Evolutionary conservation across 2,797 vertebrate genomes (phyloP).

Genomic region (Discoglossus pictus): DNA sequence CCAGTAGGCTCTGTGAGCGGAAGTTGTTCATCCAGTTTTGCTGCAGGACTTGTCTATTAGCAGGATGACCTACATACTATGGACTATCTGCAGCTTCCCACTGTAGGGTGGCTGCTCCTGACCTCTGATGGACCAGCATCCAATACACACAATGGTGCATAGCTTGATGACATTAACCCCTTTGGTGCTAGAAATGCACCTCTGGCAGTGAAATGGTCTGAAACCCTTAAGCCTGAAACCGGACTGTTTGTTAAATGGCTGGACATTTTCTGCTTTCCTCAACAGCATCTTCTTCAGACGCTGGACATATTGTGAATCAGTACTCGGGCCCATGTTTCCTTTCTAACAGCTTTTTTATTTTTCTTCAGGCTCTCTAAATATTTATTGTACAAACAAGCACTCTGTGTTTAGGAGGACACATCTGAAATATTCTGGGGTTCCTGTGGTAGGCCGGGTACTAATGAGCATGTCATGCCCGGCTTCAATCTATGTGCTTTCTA

Average conservation of each 20-base stretch:
- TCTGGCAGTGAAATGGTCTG: constrained; percentile 8
- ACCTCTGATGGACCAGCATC: constrained; percentile 1
- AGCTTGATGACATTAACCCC: constrained; percentile 20
- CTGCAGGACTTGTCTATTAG: constrained; percentile 87
- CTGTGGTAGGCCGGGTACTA: too few species aligned
- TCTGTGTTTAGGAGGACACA: too few species aligned
- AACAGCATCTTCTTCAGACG: neutral
- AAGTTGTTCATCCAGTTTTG: constrained; percentile 91
- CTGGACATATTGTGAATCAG: neutral
- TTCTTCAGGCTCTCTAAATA: too few species aligned
- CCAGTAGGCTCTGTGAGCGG: constrained; percentile 87
- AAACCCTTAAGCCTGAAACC: neutral
- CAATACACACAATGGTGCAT: constrained; percentile 26
- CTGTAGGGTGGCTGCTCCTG: neutral
- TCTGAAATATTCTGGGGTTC: too few species aligned
- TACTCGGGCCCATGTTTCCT: neutral
- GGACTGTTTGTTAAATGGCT: constrained; percentile 11
- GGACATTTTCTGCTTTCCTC: constrained; percentile 2
- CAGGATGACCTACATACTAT: constrained; percentile 69
- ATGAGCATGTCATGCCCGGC: too few species aligned
- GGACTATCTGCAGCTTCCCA: constrained; percentile 27
- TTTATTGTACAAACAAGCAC: too few species aligned
- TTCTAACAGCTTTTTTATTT: neutral
- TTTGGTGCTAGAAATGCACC: constrained; percentile 15
- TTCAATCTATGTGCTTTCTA: too few species aligned